Conservation (phyloP, 2,797 vertebrate species). For the Lepilemur ruficaudatus region DNA sequence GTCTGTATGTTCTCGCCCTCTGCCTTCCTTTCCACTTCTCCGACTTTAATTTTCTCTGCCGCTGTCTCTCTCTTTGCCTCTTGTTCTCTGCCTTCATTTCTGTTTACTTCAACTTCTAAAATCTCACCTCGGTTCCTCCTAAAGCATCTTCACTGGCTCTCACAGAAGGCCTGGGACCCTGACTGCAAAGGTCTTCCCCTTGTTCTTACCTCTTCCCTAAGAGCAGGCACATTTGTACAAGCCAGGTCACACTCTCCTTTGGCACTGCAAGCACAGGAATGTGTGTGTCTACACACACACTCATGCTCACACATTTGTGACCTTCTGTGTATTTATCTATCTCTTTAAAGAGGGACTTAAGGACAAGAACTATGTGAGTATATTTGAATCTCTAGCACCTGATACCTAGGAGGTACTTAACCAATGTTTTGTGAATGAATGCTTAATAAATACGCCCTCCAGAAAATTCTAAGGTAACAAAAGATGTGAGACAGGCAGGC, state of each 20-base stretch:
- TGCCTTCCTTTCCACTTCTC: not conserved
- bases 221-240: not conserved
- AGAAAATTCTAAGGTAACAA: constrained; percentile 27
- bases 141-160: not conserved
- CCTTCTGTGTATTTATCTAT: not conserved
- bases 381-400: not conserved
- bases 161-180: not conserved
- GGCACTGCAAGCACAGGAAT: not conserved
- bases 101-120: not conserved
- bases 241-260: not conserved
- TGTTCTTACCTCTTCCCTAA: not conserved
- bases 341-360: not conserved
- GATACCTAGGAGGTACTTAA: not conserved
- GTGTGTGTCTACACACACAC: rapidly evolving
- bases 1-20: not conserved
- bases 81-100: not conserved
- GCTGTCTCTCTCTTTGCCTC: not conserved
- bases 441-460: not conserved
- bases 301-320: not conserved
- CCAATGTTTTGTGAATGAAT: not conserved
- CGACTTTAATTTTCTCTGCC: not conserved
- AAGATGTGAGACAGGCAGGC: not conserved
- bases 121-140: not conserved
- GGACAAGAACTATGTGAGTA: not conserved
- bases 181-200: not conserved